A percentile compares a stretch with the other conserved stretches of the same genome.
Evolutionary conservation across 2,888 invertebrate genomes (phyloP).

Genomic region (Limulus polyphemus): DNA sequence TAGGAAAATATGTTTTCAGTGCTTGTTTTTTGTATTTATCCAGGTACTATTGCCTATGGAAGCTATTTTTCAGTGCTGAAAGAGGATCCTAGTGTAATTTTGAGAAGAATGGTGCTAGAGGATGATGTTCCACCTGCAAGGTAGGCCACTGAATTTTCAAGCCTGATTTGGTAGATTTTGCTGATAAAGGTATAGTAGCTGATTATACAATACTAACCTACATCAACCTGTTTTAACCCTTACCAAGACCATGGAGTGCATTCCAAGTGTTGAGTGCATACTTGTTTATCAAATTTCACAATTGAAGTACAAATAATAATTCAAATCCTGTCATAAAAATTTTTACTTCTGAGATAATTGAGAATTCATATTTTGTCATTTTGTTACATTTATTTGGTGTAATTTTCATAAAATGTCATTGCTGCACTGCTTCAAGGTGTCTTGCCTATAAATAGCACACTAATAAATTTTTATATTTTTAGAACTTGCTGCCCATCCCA

Average conservation of each 20-base stretch:
- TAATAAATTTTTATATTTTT: too few relatives aligned
- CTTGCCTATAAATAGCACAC: too few relatives aligned
- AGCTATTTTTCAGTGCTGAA: conserved; percentile 26
- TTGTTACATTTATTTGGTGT: neutral
- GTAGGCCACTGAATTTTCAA: conserved; percentile 4
- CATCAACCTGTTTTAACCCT: too few relatives aligned
- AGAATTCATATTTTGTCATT: neutral
- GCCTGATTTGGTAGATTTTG: neutral
- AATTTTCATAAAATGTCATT: neutral
- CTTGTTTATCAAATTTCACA: too few relatives aligned
- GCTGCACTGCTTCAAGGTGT: too few relatives aligned
- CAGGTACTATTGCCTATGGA: conserved; percentile 9
- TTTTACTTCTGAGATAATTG: too few relatives aligned
- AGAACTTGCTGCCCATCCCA: too few relatives aligned
- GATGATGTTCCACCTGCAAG: conserved; percentile 23
- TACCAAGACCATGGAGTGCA: too few relatives aligned
- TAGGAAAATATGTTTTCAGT: neutral
- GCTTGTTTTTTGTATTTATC: neutral
- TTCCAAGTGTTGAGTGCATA: too few relatives aligned
- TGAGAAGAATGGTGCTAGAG: conserved; percentile 25
- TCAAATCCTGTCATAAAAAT: too few relatives aligned
- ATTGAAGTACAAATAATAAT: too few relatives aligned
- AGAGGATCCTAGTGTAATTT: conserved; percentile 25
- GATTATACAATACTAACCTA: neutral
- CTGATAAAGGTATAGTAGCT: too few relatives aligned